phyloP scores from a whole-genome alignment of 2,888 invertebrate genomes.

The Stramonita haemastoma region DNA sequence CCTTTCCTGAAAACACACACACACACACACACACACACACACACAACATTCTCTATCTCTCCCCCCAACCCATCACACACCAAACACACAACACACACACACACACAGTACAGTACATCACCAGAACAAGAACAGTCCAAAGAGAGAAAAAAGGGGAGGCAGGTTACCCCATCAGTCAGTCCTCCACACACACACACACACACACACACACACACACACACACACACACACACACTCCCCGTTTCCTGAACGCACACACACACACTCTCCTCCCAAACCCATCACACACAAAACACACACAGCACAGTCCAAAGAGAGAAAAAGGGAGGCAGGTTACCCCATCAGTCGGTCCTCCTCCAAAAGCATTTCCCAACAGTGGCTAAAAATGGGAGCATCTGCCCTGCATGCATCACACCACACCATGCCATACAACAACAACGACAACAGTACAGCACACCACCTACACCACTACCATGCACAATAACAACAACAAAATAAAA shows the following conservation, averaged over 20 bases:
- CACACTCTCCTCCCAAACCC: too few relatives aligned
- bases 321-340: constrained; percentile 46
- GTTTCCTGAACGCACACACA: too few relatives aligned
- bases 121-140: background rate
- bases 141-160: background rate
- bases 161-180: constrained; percentile 50
- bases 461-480: background rate
- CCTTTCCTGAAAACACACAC: background rate
- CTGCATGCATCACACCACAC: constrained; percentile 76
- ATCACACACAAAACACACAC: background rate
- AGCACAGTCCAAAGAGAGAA: background rate
- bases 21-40: background rate
- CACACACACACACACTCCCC: too few relatives aligned
- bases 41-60: background rate
- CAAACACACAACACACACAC: constrained; percentile 16
- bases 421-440: background rate
- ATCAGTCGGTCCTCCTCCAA: constrained; percentile 52
- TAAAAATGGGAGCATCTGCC: constrained; percentile 98
- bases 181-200: too few relatives aligned
- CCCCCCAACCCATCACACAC: too few relatives aligned
- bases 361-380: constrained; percentile 90
- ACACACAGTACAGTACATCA: background rate
- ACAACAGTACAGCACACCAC: background rate
- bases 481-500: background rate
- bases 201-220: too few relatives aligned